Evolutionary conservation across 2,888 invertebrate species (phyloP), one percentile per base, ranked within the genome.

Genomic region (Eumerus sabulonum): DNA sequence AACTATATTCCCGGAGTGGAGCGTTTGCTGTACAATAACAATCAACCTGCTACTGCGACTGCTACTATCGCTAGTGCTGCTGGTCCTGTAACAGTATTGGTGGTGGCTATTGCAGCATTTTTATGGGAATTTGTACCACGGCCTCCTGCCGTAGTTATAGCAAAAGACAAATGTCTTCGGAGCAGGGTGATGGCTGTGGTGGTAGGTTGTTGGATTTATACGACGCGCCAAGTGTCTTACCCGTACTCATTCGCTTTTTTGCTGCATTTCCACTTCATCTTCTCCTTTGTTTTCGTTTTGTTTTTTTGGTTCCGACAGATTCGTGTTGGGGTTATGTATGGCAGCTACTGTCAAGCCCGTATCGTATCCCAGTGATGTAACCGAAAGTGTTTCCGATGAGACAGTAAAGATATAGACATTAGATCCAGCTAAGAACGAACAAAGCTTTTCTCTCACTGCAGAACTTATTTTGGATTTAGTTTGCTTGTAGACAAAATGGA

Each of bases 161-260:
- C 56, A 60, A 66, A 51, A 72, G 72, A 77, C 77, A 77, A 77
- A 77, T 27, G 7, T 77, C 72, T 77, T 63, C 67, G 72, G 63
- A 63, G 73, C 27, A 4, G 2, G 27, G 27, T 27, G 27, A 27
- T 27, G 7, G 27, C 27, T 27, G n/a, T 36, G 9, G 67, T 63
- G 57, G 72, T 67, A 27, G 27, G 3, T 27, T 27, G 27, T 68
- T 73, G 74, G 70, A 68, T 79, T 79, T 79, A 79, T 79, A 60
- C 79, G 79, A 79, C 79, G 79, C 74, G 79, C 74, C 73, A 79
- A 79, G 79, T 79, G 79, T 79, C 74, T 79, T 74, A 74, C 74
- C 74, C 79, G 27, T 27, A 27, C 27, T 27, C 27, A 27, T 7
- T 27, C 27, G 68, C 73, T 79, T 79, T 79, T 79, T 79, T 60